Conservation (phyloP, 1,140 invertebrate genomes). For the Penaeus indicus region DNA sequence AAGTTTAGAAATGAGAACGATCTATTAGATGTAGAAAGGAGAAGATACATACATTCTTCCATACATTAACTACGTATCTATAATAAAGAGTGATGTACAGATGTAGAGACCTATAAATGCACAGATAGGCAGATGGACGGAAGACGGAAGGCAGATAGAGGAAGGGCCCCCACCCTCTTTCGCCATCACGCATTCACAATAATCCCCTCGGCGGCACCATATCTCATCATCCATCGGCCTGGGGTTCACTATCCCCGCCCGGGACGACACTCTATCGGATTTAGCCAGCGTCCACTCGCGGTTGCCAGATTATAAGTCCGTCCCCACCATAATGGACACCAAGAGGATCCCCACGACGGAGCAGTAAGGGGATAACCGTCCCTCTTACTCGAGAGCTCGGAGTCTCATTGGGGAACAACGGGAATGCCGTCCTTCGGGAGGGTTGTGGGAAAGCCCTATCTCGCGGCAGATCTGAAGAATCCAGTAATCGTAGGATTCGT, state of each 20-base stretch:
- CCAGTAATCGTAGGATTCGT: slow-evolving; percentile 42
- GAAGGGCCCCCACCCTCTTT: background rate
- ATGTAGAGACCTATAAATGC: background rate
- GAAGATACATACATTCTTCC: no score
- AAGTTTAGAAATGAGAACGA: no score
- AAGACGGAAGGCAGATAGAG: background rate
- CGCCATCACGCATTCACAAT: background rate
- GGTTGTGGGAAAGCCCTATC: slow-evolving; percentile 10
- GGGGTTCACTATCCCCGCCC: background rate
- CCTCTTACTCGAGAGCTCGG: background rate
- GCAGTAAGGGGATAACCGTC: background rate
- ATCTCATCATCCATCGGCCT: no score
- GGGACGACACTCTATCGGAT: slow-evolving; percentile 50
- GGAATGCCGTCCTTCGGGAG: background rate
- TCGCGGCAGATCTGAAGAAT: background rate
- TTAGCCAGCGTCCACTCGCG: slow-evolving; percentile 55
- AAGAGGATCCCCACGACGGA: background rate
- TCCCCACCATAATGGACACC: background rate
- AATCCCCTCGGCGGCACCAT: no score
- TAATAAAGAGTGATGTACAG: background rate
- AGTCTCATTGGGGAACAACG: background rate
- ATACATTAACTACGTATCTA: no score
- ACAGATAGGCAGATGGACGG: background rate
- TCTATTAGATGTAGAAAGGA: no score
- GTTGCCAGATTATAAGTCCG: slow-evolving; percentile 34